Percentiles rank a stretch among this genome's conserved stretches.
phyloP scores from a whole-genome alignment of 1,140 invertebrate species.

The Tribolium castaneum region DNA sequence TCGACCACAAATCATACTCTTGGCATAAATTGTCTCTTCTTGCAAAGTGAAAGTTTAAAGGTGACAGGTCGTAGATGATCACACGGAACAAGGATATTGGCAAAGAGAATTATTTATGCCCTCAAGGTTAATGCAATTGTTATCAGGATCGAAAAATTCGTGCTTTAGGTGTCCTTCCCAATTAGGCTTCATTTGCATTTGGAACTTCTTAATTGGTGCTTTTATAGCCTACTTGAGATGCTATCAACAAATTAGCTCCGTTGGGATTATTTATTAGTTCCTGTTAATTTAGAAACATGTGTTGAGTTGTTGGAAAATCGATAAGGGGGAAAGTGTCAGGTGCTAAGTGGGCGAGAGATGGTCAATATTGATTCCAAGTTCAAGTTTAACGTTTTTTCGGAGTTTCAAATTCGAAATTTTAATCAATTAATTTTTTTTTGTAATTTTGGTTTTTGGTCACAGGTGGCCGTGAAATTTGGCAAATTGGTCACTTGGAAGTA shows the following conservation, averaged over 20 bases:
- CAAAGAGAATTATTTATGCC: neutral
- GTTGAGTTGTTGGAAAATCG: neutral
- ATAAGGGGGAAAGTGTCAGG: no score
- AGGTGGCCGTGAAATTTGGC: no score
- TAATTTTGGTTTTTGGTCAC: no score
- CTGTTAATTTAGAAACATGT: neutral
- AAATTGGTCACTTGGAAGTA: no score
- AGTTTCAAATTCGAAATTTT: no score
- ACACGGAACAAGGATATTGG: slow-evolving; percentile 11
- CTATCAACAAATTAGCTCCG: neutral
- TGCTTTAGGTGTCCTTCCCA: neutral
- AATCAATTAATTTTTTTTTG: no score
- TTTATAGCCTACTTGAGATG: neutral
- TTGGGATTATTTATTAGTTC: neutral
- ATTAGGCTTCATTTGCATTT: neutral
- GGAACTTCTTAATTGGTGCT: neutral
- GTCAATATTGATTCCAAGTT: no score
- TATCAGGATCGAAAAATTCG: neutral
- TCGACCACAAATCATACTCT: neutral
- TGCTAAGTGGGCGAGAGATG: no score
- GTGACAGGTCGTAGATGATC: slow-evolving; percentile 28
- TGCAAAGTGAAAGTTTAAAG: slow-evolving; percentile 29
- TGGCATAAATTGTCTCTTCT: neutral
- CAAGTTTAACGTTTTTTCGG: no score
- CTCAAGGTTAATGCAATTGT: neutral